Base-by-base conservation (phyloP, 2,113 vertebrate genomes). In the Colaptes auratus region DNA sequence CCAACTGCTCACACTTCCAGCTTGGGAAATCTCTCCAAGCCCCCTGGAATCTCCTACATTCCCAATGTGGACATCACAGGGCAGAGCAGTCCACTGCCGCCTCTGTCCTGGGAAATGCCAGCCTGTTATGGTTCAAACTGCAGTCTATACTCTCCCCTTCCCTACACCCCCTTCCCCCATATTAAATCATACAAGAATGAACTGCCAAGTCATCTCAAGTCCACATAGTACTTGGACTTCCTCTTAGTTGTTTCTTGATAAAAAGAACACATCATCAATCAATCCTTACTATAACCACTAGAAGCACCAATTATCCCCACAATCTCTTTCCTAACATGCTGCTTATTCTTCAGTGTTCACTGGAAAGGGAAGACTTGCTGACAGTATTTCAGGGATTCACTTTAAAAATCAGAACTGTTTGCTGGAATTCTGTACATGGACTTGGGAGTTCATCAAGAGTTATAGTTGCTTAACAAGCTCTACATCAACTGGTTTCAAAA, bases 41-140 rank as follows among this genome's bases (percentile, higher is more conserved):
- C n/a, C 44, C 28, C 19, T 2, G 18, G 28, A 89, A 93, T 73
- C 90, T 79, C 55, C 66, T 50, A 28, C 65, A 73, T 86, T 82
- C 72, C 61, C 2, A 1, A 30, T 0, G 1, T 4, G 31, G 56
- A 70, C 12, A 14, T 4, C 33, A 74, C 4, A 3, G 8, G 10
- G 73, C 70, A 89, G 19, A 58, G 12, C 2, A 0, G 33, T 88
- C 73, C n/a, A 35, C 58, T 9, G 24, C 28, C 82, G 79, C 31
- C 30, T 66, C 39, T 14, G 16, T 50, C 31, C 76, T 18, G 6
- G 27, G 60, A 70, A 86, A 70, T 2, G 3, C 12, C n/a, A 86
- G 42, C 12, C 24, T 78, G 44, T 84, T 56, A 33, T 56, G 23
- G 48, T 78, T 65, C 73, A 30, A 86, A 19, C 12, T 27, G 24